Evolutionary conservation across 2,113 vertebrate species (phyloP).

Genomic region (Hydrolagus affinis): DNA sequence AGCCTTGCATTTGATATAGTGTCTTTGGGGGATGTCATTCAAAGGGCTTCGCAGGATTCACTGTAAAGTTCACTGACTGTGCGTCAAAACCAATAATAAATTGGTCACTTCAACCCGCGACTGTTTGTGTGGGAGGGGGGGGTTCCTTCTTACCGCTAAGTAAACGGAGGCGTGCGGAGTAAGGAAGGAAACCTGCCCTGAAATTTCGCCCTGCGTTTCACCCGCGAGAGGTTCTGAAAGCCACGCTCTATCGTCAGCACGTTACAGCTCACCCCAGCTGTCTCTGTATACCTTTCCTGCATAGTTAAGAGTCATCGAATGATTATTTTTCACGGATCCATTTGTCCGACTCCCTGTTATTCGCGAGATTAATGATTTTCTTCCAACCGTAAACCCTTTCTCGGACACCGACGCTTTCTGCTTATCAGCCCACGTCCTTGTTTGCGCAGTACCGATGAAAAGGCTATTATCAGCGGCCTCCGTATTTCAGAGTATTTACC

Average conservation of each 20-base stretch:
- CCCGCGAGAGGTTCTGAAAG: not conserved
- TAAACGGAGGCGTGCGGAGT: too few relatives aligned
- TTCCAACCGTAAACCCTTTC: not conserved
- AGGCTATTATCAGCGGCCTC: not conserved
- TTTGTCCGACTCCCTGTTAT: not conserved
- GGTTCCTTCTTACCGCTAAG: too few relatives aligned
- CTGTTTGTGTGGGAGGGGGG: too few relatives aligned
- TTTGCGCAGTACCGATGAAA: not conserved
- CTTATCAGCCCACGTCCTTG: not conserved
- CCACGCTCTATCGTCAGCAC: not conserved
- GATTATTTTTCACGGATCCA: not conserved
- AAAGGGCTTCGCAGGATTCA: too few relatives aligned
- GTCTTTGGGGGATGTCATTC: too few relatives aligned
- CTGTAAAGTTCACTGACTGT: too few relatives aligned
- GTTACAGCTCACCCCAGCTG: not conserved
- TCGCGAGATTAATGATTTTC: not conserved
- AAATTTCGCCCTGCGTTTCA: too few relatives aligned
- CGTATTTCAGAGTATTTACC: not conserved
- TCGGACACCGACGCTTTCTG: not conserved
- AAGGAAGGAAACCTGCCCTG: too few relatives aligned
- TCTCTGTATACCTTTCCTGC: not conserved
- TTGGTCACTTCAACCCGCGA: too few relatives aligned
- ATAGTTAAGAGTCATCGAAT: not conserved
- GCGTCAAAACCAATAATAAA: too few relatives aligned
- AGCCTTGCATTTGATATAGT: too few relatives aligned